These are phyloP conservation scores for Argyresthia goedartella DNA, from an alignment of 2,888 invertebrate genomes.

Conservation along the genomic window DNA sequence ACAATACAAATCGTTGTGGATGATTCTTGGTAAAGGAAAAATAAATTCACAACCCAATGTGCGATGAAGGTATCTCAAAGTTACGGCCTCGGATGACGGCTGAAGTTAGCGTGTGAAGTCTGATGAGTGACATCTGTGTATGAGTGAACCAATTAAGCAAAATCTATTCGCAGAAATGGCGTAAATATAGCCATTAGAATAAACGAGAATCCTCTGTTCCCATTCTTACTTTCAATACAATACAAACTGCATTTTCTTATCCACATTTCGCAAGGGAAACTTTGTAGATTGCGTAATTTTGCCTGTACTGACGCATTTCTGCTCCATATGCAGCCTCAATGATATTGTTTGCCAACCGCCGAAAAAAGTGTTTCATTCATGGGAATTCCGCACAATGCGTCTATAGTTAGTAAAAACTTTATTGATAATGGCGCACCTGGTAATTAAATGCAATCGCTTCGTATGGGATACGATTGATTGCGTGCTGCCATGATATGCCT, in stretches of 20 bases:
- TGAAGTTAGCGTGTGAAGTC: too few relatives aligned
- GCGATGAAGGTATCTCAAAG: too few relatives aligned
- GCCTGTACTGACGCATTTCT: conserved; percentile 11
- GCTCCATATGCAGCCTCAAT: conserved; percentile 28
- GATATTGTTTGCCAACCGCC: conserved; percentile 26
- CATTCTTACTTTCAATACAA: too few relatives aligned
- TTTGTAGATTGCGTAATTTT: not conserved
- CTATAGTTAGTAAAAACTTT: not conserved
- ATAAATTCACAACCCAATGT: too few relatives aligned
- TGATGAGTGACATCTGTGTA: too few relatives aligned
- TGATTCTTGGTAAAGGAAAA: too few relatives aligned
- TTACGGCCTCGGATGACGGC: too few relatives aligned
- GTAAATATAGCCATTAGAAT: too few relatives aligned
- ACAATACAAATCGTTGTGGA: too few relatives aligned
- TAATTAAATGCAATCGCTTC: not conserved
- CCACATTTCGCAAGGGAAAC: conserved; percentile 23
- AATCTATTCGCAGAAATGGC: too few relatives aligned
- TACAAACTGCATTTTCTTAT: not conserved
- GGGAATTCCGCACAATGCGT: conserved; percentile 19
- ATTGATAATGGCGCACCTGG: not conserved
- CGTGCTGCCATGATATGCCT: not conserved
- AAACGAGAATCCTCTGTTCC: too few relatives aligned
- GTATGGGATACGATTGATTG: not conserved
- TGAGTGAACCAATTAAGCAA: too few relatives aligned
- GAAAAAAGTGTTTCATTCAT: conserved; percentile 19